Percentiles rank a stretch among this genome's conserved stretches.
phyloP scores from a whole-genome alignment of 1,140 invertebrate species.

The Bombus affinis region DNA sequence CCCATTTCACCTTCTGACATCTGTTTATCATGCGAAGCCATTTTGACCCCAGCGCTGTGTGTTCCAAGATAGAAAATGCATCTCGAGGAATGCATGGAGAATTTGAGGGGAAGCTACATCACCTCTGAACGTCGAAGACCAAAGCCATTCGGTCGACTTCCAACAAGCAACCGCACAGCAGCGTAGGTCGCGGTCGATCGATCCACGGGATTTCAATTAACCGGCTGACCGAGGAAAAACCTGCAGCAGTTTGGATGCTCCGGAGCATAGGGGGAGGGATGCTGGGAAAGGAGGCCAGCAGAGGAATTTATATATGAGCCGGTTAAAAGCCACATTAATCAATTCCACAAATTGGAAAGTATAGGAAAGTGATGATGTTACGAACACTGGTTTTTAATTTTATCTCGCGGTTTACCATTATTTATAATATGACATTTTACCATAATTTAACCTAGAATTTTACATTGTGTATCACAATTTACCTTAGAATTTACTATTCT shows the following conservation, averaged over 20 bases:
- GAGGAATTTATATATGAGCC: neutral
- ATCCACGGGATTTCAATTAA: constrained; percentile 75
- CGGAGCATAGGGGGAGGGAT: no score
- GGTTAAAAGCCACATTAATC: no score
- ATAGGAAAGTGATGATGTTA: no score
- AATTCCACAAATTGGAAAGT: no score
- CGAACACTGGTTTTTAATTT: no score
- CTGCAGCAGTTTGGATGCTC: neutral
- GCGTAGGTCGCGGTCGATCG: constrained; percentile 64
- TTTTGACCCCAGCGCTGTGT: neutral
- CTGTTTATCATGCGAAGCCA: no score
- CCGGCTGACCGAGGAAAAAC: constrained; percentile 59
- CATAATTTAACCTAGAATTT: no score
- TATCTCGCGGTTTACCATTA: no score
- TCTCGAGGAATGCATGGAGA: neutral
- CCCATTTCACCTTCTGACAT: neutral
- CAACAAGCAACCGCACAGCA: neutral
- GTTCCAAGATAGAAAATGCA: neutral
- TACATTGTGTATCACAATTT: no score
- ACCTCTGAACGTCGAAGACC: neutral
- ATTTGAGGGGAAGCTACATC: neutral
- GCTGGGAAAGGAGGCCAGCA: neutral
- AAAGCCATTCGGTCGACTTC: constrained; percentile 15
- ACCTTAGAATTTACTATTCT: no score
- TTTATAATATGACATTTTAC: no score